phyloP scores from a whole-genome alignment of 1,140 invertebrate species.

The Aphelinus certus region DNA sequence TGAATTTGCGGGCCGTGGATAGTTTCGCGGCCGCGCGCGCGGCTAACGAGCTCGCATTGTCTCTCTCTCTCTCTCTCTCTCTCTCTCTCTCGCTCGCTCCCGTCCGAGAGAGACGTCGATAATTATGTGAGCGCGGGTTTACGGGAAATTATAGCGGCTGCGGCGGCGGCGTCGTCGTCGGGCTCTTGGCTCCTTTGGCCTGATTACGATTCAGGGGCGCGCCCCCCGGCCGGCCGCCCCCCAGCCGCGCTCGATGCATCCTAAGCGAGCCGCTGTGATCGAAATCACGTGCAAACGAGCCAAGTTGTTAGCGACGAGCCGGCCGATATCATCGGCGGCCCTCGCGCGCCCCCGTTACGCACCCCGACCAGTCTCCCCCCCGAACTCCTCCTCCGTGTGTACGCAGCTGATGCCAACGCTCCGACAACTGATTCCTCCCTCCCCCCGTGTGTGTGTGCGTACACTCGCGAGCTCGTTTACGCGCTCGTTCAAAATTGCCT shows the following conservation, averaged over 20 bases:
- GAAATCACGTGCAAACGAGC: conserved; percentile 51
- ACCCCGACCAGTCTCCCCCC: conserved; percentile 41
- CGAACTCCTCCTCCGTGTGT: background rate
- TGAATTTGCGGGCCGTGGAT: background rate
- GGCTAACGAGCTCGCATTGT: conserved; percentile 58
- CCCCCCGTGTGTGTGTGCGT: too few species aligned
- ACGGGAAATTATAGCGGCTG: conserved; percentile 20
- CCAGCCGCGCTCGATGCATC: conserved; percentile 33
- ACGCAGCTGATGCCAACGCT: too few species aligned
- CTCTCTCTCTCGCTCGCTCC: conserved; percentile 37
- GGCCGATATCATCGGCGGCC: too few species aligned
- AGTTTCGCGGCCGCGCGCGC: background rate
- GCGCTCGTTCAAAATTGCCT: too few species aligned
- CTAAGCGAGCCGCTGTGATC: conserved; percentile 37
- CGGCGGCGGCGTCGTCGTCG: too few species aligned
- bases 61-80: conserved; percentile 37
- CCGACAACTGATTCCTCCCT: too few species aligned
- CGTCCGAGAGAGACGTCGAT: conserved; percentile 46
- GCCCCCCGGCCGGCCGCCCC: background rate
- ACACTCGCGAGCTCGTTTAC: too few species aligned
- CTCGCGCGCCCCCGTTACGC: too few species aligned
- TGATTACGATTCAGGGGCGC: conserved; percentile 19
- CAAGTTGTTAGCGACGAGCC: conserved; percentile 47
- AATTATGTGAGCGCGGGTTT: conserved; percentile 54
- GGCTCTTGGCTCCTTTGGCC: too few species aligned